phyloP scores from a whole-genome alignment of 2,888 invertebrate genomes.

The Arge pagana region DNA sequence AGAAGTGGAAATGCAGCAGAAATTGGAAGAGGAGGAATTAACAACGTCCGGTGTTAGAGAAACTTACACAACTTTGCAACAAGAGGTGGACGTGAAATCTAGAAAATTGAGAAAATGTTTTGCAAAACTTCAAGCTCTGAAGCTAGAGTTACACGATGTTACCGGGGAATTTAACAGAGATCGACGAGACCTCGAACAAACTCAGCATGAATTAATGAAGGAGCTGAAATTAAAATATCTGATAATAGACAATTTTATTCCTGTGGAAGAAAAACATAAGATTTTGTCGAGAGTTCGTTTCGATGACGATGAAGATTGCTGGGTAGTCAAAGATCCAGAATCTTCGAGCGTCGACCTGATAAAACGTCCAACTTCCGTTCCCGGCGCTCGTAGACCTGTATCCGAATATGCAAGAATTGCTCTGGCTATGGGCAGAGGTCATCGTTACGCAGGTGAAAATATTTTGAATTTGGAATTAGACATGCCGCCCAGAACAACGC shows the following conservation, averaged over 20 bases:
- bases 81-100: conserved; percentile 96
- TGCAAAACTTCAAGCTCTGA: conserved; percentile 74
- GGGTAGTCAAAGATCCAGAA: conserved; percentile 63
- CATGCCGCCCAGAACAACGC: conserved; percentile 76
- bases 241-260: conserved; percentile 89
- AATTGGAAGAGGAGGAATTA: conserved; percentile 92
- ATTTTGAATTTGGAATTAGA: conserved; percentile 76
- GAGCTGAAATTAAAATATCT: conserved; percentile 88
- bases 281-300: conserved; percentile 74
- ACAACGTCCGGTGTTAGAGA: conserved; percentile 87
- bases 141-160: conserved; percentile 80
- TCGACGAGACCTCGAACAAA: conserved; percentile 88
- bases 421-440: conserved; percentile 59
- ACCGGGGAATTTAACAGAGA: conserved; percentile 90
- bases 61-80: conserved; percentile 89
- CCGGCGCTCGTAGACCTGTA: conserved; percentile 68
- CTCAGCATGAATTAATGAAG: conserved; percentile 87
- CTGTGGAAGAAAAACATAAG: conserved; percentile 77
- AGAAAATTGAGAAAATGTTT: conserved; percentile 91
- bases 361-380: conserved; percentile 68
- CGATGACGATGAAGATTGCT: conserved; percentile 83
- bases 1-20: conserved; percentile 91
- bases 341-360: conserved; percentile 55
- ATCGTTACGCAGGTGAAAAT: conserved; percentile 67
- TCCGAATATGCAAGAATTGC: conserved; percentile 66